phyloP scores from a whole-genome alignment of 2,113 vertebrate genomes.

The Orientallactaga bullata region DNA sequence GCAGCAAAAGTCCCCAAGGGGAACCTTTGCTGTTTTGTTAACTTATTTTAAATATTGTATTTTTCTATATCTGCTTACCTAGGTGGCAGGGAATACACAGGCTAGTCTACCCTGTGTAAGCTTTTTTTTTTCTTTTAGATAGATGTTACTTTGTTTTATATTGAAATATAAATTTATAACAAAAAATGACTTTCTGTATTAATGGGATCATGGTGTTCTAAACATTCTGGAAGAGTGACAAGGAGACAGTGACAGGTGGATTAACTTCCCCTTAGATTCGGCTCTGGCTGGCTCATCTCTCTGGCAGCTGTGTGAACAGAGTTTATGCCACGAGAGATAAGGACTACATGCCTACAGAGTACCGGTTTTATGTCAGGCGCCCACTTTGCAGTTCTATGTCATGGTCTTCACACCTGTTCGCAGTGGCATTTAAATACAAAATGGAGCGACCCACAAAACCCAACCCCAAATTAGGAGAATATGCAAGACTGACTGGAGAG shows the following conservation, averaged over 20 bases:
- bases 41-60: constrained; percentile 37
- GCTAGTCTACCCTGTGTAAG: neutral
- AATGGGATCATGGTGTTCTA: constrained; percentile 11
- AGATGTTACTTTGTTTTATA: constrained; percentile 52
- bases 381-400: constrained; percentile 44
- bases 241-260: constrained; percentile 76
- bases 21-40: constrained; percentile 44
- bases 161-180: constrained; percentile 58
- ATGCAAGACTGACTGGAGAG: constrained; percentile 70
- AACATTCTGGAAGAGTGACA: constrained; percentile 74
- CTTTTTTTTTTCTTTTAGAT: constrained; percentile 42
- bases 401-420: neutral
- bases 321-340: constrained; percentile 53
- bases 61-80: constrained; percentile 47
- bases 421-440: constrained; percentile 68
- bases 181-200: constrained; percentile 65
- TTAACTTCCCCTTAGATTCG: constrained; percentile 59
- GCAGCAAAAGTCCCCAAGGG: constrained; percentile 7
- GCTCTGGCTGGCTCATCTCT: constrained; percentile 51
- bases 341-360: constrained; percentile 9
- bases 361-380: neutral
- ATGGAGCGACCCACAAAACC: constrained; percentile 41
- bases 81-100: neutral
- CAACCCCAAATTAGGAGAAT: constrained; percentile 54
- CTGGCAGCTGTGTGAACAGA: constrained; percentile 47